These are phyloP conservation scores for Chloebia gouldiae DNA, from an alignment of 2,113 vertebrate genomes.

Conservation along the genomic window DNA sequence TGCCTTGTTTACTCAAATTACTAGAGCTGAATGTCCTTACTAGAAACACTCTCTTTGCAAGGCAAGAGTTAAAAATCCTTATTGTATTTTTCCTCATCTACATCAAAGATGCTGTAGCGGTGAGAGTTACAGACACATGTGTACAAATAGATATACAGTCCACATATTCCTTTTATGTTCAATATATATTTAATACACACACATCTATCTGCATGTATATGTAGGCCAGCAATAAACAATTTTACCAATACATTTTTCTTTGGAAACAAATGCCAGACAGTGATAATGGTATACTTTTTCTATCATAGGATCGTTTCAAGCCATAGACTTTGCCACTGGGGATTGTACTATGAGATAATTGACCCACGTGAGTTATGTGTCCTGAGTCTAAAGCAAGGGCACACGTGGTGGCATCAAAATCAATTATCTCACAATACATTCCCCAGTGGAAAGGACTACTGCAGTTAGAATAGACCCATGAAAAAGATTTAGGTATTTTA, in stretches of 20 bases:
- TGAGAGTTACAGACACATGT: neutral
- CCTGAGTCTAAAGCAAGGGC: conserved; percentile 53
- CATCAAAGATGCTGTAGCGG: neutral
- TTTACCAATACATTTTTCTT: neutral
- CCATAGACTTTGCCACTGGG: conserved; percentile 21
- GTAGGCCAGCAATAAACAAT: neutral
- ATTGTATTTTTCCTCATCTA: neutral
- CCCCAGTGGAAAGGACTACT: neutral
- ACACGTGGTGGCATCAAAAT: conserved; percentile 28
- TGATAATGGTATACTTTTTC: conserved; percentile 7
- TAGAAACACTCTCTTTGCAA: neutral
- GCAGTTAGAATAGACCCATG: neutral
- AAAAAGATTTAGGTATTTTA: conserved; percentile 17
- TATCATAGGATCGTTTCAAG: conserved; percentile 12
- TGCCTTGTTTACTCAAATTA: neutral
- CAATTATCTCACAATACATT: conserved; percentile 33
- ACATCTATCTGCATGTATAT: neutral
- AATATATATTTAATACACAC: neutral
- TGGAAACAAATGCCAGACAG: neutral
- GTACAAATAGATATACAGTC: neutral
- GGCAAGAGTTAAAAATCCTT: neutral
- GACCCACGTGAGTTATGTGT: conserved; percentile 50
- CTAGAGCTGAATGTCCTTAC: neutral
- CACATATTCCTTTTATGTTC: neutral
- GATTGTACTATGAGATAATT: conserved; percentile 48